Conservation (phyloP, 2,797 vertebrate species). For the Glossophaga mutica region DNA sequence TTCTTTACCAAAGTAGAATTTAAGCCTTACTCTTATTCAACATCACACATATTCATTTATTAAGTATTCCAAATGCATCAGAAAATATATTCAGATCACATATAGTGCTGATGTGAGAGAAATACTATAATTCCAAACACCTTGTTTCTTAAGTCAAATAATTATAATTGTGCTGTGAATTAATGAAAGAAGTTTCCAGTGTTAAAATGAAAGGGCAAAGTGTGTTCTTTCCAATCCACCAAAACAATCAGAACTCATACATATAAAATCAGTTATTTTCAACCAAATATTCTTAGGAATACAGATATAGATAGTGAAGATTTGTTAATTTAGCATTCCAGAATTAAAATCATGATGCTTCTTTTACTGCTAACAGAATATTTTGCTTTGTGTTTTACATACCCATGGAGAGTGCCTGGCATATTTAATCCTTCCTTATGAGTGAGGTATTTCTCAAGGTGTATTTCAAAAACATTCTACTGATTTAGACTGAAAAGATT, state of each 20-base stretch:
- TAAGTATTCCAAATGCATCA: background rate
- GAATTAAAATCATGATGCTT: no score
- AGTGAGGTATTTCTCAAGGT: no score
- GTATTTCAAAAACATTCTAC: no score
- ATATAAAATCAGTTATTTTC: background rate
- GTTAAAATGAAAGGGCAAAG: background rate
- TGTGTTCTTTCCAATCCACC: background rate
- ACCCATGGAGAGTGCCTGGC: no score
- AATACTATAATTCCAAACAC: background rate
- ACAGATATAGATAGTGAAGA: background rate
- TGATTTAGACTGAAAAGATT: background rate
- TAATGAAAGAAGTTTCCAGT: background rate
- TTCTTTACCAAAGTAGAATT: background rate
- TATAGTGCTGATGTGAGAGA: background rate
- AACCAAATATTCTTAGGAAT: background rate
- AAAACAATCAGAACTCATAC: background rate
- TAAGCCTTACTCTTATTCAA: background rate
- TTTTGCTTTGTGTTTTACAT: no score
- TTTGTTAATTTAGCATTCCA: no score
- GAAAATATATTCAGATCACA: conserved; percentile 14
- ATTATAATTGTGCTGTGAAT: background rate
- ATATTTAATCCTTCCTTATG: no score
- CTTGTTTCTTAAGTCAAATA: background rate
- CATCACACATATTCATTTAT: background rate
- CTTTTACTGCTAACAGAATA: no score